Conservation (phyloP, 2,113 vertebrate species). For the Felis chaus region DNA sequence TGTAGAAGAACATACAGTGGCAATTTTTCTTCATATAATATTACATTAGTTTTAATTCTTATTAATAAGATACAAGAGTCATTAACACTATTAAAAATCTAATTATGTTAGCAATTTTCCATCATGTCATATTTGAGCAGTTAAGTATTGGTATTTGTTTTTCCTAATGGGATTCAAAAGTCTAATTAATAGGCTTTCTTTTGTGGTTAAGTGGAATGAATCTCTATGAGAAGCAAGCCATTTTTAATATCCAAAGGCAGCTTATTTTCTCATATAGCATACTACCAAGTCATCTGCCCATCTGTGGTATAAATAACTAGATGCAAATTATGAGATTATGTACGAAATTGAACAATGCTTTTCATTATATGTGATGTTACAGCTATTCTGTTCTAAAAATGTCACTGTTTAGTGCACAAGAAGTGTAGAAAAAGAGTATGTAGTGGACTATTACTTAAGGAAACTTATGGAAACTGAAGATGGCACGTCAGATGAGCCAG, state of each 20-base stretch:
- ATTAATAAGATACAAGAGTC: constrained; percentile 86
- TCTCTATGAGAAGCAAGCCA: constrained; percentile 76
- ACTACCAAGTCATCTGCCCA: constrained; percentile 54
- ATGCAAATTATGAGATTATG: background rate
- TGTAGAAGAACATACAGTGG: constrained; percentile 73
- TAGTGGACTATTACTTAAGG: background rate
- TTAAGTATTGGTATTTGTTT: constrained; percentile 87
- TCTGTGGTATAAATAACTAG: constrained; percentile 54
- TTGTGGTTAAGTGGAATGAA: constrained; percentile 80
- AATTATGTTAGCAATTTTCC: constrained; percentile 87
- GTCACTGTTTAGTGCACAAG: background rate
- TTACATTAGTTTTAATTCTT: constrained; percentile 84
- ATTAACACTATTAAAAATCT: constrained; percentile 87
- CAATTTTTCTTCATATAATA: constrained; percentile 80
- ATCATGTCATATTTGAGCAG: constrained; percentile 84
- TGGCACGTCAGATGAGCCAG: background rate
- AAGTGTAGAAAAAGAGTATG: background rate
- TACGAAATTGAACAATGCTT: constrained; percentile 40
- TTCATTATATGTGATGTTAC: background rate
- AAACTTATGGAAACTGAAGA: background rate
- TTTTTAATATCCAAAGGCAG: constrained; percentile 76
- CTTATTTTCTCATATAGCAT: constrained; percentile 70
- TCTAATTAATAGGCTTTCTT: constrained; percentile 86
- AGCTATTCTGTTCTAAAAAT: background rate
- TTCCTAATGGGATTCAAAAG: constrained; percentile 86